These are phyloP conservation scores for Xylophagus ater DNA, from an alignment of 2,888 invertebrate genomes.

Conservation along the genomic window DNA sequence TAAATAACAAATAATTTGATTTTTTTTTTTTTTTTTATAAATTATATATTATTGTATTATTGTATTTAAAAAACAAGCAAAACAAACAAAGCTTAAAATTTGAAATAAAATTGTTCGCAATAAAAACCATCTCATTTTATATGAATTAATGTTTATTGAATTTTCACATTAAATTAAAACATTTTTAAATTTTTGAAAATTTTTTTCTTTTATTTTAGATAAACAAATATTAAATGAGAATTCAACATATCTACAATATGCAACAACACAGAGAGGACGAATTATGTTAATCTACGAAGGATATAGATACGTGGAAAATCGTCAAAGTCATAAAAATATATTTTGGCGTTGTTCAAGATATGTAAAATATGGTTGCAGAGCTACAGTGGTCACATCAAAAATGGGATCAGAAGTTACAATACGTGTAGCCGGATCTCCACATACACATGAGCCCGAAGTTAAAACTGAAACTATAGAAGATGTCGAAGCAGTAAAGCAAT, in stretches of 20 bases:
- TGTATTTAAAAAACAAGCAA: too few species aligned
- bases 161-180: background rate
- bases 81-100: too few species aligned
- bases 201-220: background rate
- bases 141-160: background rate
- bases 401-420: conserved; percentile 29
- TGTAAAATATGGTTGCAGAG: conserved; percentile 36
- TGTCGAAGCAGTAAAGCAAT: background rate
- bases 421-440: conserved; percentile 34
- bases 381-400: conserved; percentile 35
- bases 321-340: conserved; percentile 37
- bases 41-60: too few species aligned
- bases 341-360: conserved; percentile 40
- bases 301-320: conserved; percentile 38
- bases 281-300: conserved; percentile 38
- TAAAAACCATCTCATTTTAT: background rate
- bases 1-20: too few species aligned
- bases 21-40: too few species aligned
- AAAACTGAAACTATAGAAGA: conserved; percentile 25
- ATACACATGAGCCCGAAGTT: conserved; percentile 35
- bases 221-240: too few species aligned
- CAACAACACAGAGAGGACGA: conserved; percentile 37
- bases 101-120: too few species aligned
- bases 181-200: background rate
- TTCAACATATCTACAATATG: conserved; percentile 27